Percentiles rank a stretch among this genome's conserved stretches.
phyloP scores from a whole-genome alignment of 2,113 vertebrate genomes.

The Pseudois nayaur region DNA sequence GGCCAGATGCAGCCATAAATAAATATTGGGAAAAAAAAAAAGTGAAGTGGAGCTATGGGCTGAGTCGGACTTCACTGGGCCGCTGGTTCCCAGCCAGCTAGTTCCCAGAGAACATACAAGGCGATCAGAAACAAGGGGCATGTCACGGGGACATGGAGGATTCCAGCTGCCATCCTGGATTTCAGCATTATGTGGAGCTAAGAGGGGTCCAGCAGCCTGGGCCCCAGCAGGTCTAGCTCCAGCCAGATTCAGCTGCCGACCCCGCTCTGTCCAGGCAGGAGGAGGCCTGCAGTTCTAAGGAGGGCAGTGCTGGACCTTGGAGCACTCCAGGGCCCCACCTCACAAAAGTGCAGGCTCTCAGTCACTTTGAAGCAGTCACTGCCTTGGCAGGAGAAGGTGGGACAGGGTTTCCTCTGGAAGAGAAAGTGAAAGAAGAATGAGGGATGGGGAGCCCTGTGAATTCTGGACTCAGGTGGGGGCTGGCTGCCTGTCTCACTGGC shows the following conservation, averaged over 20 bases:
- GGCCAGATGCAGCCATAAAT: not conserved
- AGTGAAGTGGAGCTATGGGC: not conserved
- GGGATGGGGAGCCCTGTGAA: not conserved
- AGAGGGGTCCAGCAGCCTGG: not conserved
- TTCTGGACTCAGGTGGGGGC: not conserved
- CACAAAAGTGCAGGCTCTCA: slow-evolving; percentile 79
- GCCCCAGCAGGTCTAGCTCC: not conserved
- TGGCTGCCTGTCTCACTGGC: not conserved
- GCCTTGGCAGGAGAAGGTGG: slow-evolving; percentile 66
- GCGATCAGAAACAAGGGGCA: not conserved
- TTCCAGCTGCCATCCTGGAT: not conserved
- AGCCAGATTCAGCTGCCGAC: not conserved
- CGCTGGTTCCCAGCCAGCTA: not conserved
- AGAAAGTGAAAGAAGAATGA: not conserved
- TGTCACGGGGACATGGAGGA: not conserved
- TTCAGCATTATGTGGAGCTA: not conserved
- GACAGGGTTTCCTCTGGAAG: slow-evolving; percentile 83
- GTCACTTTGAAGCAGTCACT: slow-evolving; percentile 76
- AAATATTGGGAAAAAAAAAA: not conserved
- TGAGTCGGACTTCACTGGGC: not conserved
- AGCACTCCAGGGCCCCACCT: slow-evolving; percentile 71
- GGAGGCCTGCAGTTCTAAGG: not conserved
- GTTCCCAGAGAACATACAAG: not conserved
- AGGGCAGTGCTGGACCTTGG: not conserved
- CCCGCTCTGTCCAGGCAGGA: not conserved